phyloP scores from a whole-genome alignment of 1,140 invertebrate genomes.

The Pachyrhynchus sulphureomaculatus region DNA sequence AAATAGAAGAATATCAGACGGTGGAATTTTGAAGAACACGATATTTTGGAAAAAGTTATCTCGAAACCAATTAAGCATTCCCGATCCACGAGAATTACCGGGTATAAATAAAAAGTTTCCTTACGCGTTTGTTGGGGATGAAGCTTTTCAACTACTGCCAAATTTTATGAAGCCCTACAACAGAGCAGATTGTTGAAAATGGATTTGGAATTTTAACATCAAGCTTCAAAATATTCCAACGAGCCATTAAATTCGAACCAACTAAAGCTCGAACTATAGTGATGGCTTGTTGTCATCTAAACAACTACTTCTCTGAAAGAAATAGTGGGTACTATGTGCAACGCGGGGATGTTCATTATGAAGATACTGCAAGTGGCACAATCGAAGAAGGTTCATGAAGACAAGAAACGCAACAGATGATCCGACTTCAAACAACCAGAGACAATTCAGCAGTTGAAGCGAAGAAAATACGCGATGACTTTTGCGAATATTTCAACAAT shows the following conservation, averaged over 20 bases:
- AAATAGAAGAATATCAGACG: slow-evolving; percentile 19
- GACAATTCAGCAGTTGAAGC: too few species aligned
- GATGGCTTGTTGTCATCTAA: neutral
- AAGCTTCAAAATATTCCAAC: too few species aligned
- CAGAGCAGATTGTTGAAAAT: slow-evolving; percentile 58
- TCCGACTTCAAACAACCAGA: slow-evolving; percentile 8
- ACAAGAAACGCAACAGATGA: slow-evolving; percentile 4
- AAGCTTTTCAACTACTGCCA: too few species aligned
- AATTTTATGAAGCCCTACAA: too few species aligned
- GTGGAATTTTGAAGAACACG: too few species aligned
- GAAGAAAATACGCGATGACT: slow-evolving; percentile 10
- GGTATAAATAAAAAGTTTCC: too few species aligned
- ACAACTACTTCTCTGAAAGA: neutral
- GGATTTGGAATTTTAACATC: too few species aligned
- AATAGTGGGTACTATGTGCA: neutral
- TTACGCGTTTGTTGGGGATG: slow-evolving; percentile 21
- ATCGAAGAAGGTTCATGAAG: slow-evolving; percentile 6
- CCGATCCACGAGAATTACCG: too few species aligned
- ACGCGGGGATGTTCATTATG: neutral
- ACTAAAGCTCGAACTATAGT: too few species aligned
- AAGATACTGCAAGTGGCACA: neutral
- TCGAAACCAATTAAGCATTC: neutral
- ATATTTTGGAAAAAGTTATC: too few species aligned
- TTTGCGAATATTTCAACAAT: slow-evolving; percentile 9
- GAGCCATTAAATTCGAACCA: too few species aligned